A percentile compares a stretch with the other conserved stretches of the same genome.
Conservation (phyloP, 1,140 invertebrate species). For the Acyrthosiphon pisum region DNA sequence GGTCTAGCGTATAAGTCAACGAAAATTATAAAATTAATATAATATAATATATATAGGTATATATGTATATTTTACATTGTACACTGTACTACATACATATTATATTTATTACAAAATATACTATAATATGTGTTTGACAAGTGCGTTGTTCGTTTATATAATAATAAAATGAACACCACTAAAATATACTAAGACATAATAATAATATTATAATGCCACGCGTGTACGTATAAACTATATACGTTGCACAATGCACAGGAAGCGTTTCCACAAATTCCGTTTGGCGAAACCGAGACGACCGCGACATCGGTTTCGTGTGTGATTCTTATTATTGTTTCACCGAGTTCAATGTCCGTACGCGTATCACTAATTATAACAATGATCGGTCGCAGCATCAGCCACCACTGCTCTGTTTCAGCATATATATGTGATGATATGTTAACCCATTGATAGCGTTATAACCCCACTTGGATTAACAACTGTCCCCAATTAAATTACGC, state of each 20-base stretch:
- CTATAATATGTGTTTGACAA: too few relatives aligned
- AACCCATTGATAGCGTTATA: neutral
- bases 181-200: too few relatives aligned
- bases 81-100: too few relatives aligned
- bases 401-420: neutral
- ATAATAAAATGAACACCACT: too few relatives aligned
- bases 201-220: too few relatives aligned
- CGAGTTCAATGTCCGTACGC: slow-evolving; percentile 38
- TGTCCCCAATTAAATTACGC: neutral
- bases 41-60: neutral
- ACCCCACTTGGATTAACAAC: neutral
- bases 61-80: neutral
- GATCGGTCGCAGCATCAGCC: neutral
- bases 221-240: too few relatives aligned
- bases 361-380: slow-evolving; percentile 49
- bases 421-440: neutral
- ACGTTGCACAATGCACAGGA: neutral
- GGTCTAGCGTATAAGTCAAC: neutral
- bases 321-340: slow-evolving; percentile 9
- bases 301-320: neutral
- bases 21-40: neutral
- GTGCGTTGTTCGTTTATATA: too few relatives aligned
- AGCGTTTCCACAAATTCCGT: neutral
- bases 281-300: slow-evolving; percentile 9
- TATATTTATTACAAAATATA: too few relatives aligned